Conservation (phyloP, 1,140 invertebrate genomes). For the Listronotus bonariensis region DNA sequence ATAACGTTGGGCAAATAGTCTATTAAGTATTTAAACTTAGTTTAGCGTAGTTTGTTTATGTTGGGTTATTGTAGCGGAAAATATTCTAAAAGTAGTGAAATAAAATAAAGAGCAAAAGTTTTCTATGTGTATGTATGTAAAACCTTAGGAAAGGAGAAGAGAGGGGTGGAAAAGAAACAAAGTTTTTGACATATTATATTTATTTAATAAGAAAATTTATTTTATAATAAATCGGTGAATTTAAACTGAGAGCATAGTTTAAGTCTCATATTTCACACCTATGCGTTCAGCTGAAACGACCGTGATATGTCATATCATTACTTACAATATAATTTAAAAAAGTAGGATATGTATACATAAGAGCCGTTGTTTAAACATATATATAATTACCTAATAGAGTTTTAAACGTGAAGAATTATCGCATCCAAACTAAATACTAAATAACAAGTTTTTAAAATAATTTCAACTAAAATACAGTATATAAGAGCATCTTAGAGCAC, state of each 20-base stretch:
- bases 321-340: constrained; percentile 21
- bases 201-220: constrained; percentile 28
- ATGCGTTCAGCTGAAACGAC: not conserved
- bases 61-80: too few species aligned
- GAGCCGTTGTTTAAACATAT: not conserved
- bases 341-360: constrained; percentile 13
- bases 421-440: constrained; percentile 21
- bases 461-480: not conserved
- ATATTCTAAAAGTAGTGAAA: too few species aligned
- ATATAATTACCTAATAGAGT: constrained; percentile 4
- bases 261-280: not conserved
- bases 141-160: too few species aligned
- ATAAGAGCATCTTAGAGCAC: not conserved
- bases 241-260: constrained; percentile 3
- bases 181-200: constrained; percentile 13
- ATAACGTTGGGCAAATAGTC: too few species aligned
- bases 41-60: too few species aligned
- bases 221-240: constrained; percentile 10
- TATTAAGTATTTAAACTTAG: too few species aligned
- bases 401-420: constrained; percentile 2
- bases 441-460: not conserved
- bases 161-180: not conserved
- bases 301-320: constrained; percentile 13
- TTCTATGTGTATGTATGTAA: too few species aligned
- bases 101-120: too few species aligned